Evolutionary conservation across 2,888 invertebrate genomes (phyloP), one percentile per base, ranked within the genome.

Genomic region (Steinernema carpocapsae): DNA sequence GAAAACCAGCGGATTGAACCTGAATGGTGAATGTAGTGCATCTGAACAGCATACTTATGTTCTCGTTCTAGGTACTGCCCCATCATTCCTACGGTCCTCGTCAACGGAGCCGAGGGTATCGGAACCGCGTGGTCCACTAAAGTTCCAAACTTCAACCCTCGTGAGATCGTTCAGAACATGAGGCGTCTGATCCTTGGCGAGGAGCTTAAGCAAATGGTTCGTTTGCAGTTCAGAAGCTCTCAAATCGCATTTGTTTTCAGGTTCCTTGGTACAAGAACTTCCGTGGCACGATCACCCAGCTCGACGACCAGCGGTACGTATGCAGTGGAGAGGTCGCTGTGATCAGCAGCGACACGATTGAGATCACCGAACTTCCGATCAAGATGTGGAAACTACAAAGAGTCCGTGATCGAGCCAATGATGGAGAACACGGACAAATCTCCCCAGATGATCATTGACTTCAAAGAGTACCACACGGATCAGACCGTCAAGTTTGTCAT

Each of bases 1-100:
- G 99, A 99, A 89, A 97, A 94, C 88, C 92, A 93, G 87, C 93
- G 92, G 75, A 95, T 99, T 79, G 97, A 99, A 88, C 97, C 97
- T 0, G 91, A 93, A 22, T 94, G 93, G 92, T 97, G 96, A 19
- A 22, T 70, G 4, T 7, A 59, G 24, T 48, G 3, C 37, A 10
- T 37, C 37, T 10, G 48, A 43, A 14, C 43, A 43, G 10, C 43
- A 4, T 19, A 4, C 48, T n/a, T 4, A 48, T n/a, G 17, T 48
- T 48, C 45, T 37, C 51, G n/a, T 19, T 76, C 14, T 24, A 76
- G 76, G 76, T 86, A 86, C 88, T 90, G 94, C 99, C 99, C n/a
- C 0, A 93, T 97, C 79, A 91, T 99, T 78, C 99, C 99, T 0
- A 96, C 95, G 94, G 92, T 97, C 24, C 90, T 99, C 71, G 93